phyloP scores from a whole-genome alignment of 2,113 vertebrate genomes.

The Sprattus sprattus region DNA sequence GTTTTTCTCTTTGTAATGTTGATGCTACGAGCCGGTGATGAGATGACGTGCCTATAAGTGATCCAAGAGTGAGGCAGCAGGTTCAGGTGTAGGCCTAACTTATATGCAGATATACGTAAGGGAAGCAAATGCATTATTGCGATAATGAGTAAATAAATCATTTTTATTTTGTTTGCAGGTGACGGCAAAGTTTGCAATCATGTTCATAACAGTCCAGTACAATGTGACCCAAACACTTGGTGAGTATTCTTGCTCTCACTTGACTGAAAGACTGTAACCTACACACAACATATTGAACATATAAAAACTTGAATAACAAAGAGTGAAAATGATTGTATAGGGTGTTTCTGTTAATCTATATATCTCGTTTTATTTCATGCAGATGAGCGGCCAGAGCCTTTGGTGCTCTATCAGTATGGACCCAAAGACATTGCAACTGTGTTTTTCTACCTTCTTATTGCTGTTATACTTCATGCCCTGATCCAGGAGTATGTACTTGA shows the following conservation, averaged over 20 bases:
- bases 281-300: background rate
- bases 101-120: background rate
- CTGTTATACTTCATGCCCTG: constrained; percentile 80
- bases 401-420: constrained; percentile 76
- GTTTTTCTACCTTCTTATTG: constrained; percentile 81
- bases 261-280: background rate
- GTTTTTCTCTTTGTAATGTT: background rate
- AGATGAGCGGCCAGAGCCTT: constrained; percentile 72
- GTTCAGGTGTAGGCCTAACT: background rate
- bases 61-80: background rate
- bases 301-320: background rate
- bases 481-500: constrained; percentile 75
- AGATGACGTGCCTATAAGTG: background rate
- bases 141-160: background rate
- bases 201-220: constrained; percentile 83
- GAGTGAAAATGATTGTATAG: background rate
- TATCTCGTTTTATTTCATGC: constrained; percentile 22
- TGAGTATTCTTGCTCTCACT: constrained; percentile 47
- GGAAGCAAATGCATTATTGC: background rate
- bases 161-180: constrained; percentile 61
- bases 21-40: background rate
- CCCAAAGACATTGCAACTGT: constrained; percentile 80
- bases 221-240: constrained; percentile 78
- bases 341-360: background rate
- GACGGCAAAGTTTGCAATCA: constrained; percentile 73